phyloP scores from a whole-genome alignment of 1,140 invertebrate species.

The Drosophila sucinea region DNA sequence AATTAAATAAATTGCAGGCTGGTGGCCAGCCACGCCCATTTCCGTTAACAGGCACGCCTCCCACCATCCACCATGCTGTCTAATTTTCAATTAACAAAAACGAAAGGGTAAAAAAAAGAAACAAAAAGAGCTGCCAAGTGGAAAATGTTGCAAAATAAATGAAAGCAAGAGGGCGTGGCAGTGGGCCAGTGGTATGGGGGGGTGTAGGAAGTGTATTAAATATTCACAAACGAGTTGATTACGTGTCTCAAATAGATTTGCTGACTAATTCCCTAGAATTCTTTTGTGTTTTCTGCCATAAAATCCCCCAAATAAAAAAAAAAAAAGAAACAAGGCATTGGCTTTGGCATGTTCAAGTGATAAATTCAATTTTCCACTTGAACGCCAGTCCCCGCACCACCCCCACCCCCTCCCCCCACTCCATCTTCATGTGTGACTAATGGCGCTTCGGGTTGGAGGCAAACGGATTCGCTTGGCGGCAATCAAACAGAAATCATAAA shows the following conservation, averaged over 20 bases:
- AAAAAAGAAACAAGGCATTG: constrained; percentile 38
- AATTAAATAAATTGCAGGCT: constrained; percentile 66
- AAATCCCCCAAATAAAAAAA: constrained; percentile 49
- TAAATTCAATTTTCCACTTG: constrained; percentile 82
- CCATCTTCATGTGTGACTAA: constrained; percentile 65
- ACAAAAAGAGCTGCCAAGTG: constrained; percentile 39
- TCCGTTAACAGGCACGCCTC: constrained; percentile 47
- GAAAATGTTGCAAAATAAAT: constrained; percentile 67
- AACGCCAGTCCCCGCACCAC: constrained; percentile 45
- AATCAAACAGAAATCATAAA: constrained; percentile 82
- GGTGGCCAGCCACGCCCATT: constrained; percentile 54
- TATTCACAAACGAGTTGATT: constrained; percentile 80
- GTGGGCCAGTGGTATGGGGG: not conserved
- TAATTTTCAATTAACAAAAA: constrained; percentile 74
- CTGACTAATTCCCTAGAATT: constrained; percentile 49
- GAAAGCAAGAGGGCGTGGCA: constrained; percentile 25
- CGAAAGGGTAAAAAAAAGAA: not conserved
- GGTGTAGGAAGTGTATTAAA: constrained; percentile 30
- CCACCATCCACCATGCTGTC: constrained; percentile 3
- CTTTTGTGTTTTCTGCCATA: constrained; percentile 13
- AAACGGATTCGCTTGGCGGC: constrained; percentile 46
- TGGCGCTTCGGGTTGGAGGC: constrained; percentile 61
- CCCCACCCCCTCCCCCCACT: not conserved
- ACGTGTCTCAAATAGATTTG: constrained; percentile 77
- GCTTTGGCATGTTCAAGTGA: constrained; percentile 76